Conservation (phyloP, 2,797 vertebrate species). For the Betta splendens region DNA sequence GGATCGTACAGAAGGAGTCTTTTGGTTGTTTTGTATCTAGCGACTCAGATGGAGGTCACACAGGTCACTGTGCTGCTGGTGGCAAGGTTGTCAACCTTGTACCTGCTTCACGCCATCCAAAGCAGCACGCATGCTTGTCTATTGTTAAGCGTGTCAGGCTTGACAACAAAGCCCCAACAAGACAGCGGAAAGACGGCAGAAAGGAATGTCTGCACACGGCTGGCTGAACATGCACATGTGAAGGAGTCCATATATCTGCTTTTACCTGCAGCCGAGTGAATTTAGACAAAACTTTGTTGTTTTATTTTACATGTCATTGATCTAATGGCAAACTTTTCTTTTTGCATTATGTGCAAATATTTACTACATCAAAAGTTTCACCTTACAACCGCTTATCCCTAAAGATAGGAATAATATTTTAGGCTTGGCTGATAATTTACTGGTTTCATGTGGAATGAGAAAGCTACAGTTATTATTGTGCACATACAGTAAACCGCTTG, state of each 20-base stretch:
- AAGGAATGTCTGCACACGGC: not conserved
- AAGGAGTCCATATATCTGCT: not conserved
- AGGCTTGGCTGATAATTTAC: too few relatives aligned
- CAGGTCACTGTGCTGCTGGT: not conserved
- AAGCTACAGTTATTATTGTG: too few relatives aligned
- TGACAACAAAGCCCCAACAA: not conserved
- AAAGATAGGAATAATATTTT: too few relatives aligned
- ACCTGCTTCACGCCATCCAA: not conserved
- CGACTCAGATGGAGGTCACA: not conserved
- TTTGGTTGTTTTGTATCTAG: too few relatives aligned
- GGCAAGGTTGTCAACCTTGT: too few relatives aligned
- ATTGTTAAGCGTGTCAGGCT: not conserved
- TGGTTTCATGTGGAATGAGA: too few relatives aligned
- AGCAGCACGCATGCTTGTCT: conserved; percentile 1
- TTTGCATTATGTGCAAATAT: not conserved
- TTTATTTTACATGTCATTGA: not conserved
- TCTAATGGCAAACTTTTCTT: too few relatives aligned
- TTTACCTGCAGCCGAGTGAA: too few relatives aligned
- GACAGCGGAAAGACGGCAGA: not conserved
- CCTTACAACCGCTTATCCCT: not conserved
- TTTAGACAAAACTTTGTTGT: too few relatives aligned
- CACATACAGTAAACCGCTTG: conserved; percentile 21
- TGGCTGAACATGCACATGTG: not conserved
- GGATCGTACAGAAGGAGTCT: not conserved
- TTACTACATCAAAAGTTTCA: not conserved